These are phyloP conservation scores for Nemurella pictetii DNA, from an alignment of 2,888 invertebrate genomes.

Conservation along the genomic window DNA sequence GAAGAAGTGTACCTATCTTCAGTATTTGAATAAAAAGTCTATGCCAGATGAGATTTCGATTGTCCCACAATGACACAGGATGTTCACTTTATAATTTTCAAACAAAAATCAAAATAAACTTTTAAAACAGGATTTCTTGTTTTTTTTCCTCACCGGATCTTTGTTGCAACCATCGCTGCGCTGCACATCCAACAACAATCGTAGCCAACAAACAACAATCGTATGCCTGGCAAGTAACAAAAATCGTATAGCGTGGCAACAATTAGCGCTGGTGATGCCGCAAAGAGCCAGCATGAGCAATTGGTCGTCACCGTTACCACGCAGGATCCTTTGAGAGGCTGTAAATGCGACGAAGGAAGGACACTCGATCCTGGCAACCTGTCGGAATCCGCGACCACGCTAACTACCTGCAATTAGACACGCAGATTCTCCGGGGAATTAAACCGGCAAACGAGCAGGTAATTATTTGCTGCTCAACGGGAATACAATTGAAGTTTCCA, in stretches of 20 bases:
- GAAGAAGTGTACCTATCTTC: too few relatives aligned
- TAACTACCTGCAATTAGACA: neutral
- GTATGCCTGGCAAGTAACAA: neutral
- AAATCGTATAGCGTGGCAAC: neutral
- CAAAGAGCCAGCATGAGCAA: too few relatives aligned
- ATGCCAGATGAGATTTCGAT: too few relatives aligned
- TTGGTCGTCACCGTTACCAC: neutral
- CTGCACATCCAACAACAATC: too few relatives aligned
- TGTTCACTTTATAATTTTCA: neutral
- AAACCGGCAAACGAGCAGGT: neutral
- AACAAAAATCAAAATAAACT: neutral
- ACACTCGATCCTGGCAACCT: neutral
- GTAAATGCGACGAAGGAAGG: neutral
- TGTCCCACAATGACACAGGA: neutral
- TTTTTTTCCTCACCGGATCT: too few relatives aligned
- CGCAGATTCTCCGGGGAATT: neutral
- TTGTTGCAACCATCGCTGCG: too few relatives aligned
- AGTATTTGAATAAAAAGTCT: too few relatives aligned
- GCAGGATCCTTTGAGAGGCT: neutral
- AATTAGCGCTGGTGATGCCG: neutral
- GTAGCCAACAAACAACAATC: neutral
- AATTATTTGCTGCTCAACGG: too few relatives aligned
- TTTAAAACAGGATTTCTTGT: too few relatives aligned
- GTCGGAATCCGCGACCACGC: neutral
- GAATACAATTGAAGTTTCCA: neutral